phyloP scores from a whole-genome alignment of 2,888 invertebrate species.

The Drosophila kanekoi region DNA sequence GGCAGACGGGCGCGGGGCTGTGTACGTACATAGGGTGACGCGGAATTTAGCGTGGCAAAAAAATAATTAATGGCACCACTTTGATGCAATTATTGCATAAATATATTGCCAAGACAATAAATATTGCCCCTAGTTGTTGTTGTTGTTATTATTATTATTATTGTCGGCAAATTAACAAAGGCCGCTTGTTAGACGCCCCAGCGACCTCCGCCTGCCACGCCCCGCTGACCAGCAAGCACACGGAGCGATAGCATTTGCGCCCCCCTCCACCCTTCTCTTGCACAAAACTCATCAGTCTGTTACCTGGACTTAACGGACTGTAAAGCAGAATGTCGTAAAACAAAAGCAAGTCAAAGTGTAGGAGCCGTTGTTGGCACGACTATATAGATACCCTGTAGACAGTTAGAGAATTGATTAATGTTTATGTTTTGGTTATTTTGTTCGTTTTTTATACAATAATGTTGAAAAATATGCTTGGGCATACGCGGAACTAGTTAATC shows the following conservation, averaged over 20 bases:
- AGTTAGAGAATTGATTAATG: background rate
- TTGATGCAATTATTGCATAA: conserved; percentile 77
- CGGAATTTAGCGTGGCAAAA: conserved; percentile 41
- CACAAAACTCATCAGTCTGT: background rate
- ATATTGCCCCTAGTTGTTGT: conserved; percentile 48
- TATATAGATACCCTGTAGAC: conserved; percentile 5
- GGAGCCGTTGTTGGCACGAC: background rate
- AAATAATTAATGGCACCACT: conserved; percentile 79
- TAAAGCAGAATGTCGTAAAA: conserved; percentile 38
- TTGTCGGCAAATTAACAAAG: conserved; percentile 73
- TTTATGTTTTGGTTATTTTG: too few species aligned
- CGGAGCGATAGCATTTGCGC: background rate
- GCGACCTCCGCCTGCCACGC: conserved; percentile 40
- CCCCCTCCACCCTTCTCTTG: background rate
- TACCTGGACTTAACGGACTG: conserved; percentile 34
- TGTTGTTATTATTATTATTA: conserved; percentile 34
- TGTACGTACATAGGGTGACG: background rate
- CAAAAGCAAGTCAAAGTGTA: background rate
- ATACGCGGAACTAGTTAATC: too few species aligned
- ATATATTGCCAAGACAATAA: conserved; percentile 76
- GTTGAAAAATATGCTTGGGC: too few species aligned
- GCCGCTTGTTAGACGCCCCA: conserved; percentile 50
- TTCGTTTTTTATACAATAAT: too few species aligned
- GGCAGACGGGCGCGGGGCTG: background rate
- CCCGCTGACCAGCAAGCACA: conserved; percentile 28